Evolutionary conservation across 2,888 invertebrate species (phyloP), one percentile per base, ranked within the genome.

Genomic region (Galerucella pusilla): DNA sequence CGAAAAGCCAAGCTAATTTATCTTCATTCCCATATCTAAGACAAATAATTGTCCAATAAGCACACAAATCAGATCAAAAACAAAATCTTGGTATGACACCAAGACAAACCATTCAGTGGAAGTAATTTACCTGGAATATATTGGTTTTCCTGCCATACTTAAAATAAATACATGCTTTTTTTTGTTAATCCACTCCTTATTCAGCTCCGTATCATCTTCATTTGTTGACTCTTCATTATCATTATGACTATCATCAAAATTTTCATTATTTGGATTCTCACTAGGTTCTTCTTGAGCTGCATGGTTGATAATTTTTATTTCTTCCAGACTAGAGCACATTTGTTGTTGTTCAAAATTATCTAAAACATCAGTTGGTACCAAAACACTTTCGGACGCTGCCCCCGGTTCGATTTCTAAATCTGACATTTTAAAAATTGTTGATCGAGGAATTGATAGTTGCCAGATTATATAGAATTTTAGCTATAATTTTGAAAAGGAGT

Each of bases 71-170:
- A 9, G 49, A 3, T 49, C 49, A 49, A 49, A 49, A 49, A n/a
- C 68, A 42, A 28, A n/a, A 68, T 9, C 11, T 57, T 20, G 59
- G 59, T 65, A 79, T 84, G 72, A 77, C 68, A 65, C 63, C 70
- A 68, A 14, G 35, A 42, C 10, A 1, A 60, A 63, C 4, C 16
- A 28, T 7, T 45, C 2, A 16, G 25, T 49, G 28, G 16, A 57
- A n/a, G 12, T 25, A 72, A 60, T 25, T 54, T 87, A 94, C 93
- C 95, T 92, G 12, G 97, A 95, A 88, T 98, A 99, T 81, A 99
- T 96, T 16, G 98, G 98, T 88, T 99, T 99, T 2, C 98, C 98
- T 12, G 98, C 97, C 83, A 96, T 94, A 87, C 98, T 98, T 49
- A 98, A 87, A 81, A 99, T 95, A 86, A 99, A 98, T 46, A 99